These are phyloP conservation scores for Platalea minor DNA, from an alignment of 2,797 vertebrate species.

Conservation along the genomic window DNA sequence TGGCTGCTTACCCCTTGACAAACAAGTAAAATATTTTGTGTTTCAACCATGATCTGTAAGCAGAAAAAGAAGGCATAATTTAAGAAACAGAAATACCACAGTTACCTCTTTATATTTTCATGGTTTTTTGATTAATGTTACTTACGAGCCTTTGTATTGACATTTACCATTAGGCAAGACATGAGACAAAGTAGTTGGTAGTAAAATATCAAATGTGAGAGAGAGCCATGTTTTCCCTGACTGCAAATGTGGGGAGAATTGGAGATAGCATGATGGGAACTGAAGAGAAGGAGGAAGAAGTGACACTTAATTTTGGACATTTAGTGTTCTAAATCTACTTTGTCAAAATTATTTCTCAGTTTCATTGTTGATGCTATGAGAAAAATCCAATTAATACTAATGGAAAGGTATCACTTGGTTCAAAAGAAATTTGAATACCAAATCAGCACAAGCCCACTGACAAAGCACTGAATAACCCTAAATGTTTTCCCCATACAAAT, in stretches of 20 bases:
- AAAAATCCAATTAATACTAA: not conserved
- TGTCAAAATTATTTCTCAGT: not conserved
- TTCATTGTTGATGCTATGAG: not conserved
- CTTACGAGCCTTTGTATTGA: not conserved
- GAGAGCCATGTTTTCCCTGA: not conserved
- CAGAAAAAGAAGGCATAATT: not conserved
- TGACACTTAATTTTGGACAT: not conserved
- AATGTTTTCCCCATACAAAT: not conserved
- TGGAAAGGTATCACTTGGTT: not conserved
- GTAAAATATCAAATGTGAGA: slow-evolving; percentile 25
- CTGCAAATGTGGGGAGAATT: not conserved
- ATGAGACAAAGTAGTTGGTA: not conserved
- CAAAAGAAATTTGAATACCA: not conserved
- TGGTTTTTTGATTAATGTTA: not conserved
- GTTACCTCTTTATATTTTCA: not conserved
- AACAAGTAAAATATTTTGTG: not conserved
- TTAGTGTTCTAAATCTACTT: not conserved
- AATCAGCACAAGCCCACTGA: not conserved
- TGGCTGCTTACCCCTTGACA: slow-evolving; percentile 16
- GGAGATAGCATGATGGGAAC: not conserved
- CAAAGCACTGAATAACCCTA: not conserved
- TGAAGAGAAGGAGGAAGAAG: not conserved
- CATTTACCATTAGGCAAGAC: not conserved
- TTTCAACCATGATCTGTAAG: not conserved
- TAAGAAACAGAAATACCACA: not conserved